phyloP scores from a whole-genome alignment of 2,888 invertebrate species.

The Cynaeus angustus region DNA sequence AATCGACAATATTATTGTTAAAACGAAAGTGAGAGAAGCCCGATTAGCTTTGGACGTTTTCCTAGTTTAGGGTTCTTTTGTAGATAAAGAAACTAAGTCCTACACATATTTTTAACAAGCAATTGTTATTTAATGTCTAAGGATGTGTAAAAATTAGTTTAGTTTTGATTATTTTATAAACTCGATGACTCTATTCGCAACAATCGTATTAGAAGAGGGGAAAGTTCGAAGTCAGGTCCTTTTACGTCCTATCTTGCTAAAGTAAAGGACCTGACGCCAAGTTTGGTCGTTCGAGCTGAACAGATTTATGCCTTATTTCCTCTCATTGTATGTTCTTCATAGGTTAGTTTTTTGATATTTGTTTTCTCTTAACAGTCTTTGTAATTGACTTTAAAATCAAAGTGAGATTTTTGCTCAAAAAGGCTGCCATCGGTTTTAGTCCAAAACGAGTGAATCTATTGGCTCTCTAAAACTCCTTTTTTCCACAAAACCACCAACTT shows the following conservation, averaged over 20 bases:
- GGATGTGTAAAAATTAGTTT: constrained; percentile 51
- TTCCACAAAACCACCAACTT: constrained; percentile 2
- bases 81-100: constrained; percentile 52
- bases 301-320: constrained; percentile 42
- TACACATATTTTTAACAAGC: constrained; percentile 53
- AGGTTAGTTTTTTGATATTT: constrained; percentile 47
- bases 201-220: constrained; percentile 37
- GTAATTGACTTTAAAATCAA: constrained; percentile 44
- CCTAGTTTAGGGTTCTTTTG: constrained; percentile 49
- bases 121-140: constrained; percentile 66
- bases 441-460: constrained; percentile 45
- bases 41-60: constrained; percentile 40
- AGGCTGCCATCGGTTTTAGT: constrained; percentile 55
- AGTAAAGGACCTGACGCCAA: constrained; percentile 9
- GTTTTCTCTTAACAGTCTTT: constrained; percentile 38
- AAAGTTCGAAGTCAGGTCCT: constrained; percentile 26
- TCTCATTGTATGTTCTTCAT: constrained; percentile 41
- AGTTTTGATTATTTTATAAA: constrained; percentile 43
- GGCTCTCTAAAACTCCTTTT: constrained; percentile 45
- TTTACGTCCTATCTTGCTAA: constrained; percentile 12
- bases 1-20: constrained; percentile 59
- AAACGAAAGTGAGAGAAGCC: constrained; percentile 53
- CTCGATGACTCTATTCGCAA: constrained; percentile 42
- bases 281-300: constrained; percentile 21
- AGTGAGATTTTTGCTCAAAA: constrained; percentile 56